Conservation (phyloP, 2,797 vertebrate species). For the Oryzias dopingdopingensis region DNA sequence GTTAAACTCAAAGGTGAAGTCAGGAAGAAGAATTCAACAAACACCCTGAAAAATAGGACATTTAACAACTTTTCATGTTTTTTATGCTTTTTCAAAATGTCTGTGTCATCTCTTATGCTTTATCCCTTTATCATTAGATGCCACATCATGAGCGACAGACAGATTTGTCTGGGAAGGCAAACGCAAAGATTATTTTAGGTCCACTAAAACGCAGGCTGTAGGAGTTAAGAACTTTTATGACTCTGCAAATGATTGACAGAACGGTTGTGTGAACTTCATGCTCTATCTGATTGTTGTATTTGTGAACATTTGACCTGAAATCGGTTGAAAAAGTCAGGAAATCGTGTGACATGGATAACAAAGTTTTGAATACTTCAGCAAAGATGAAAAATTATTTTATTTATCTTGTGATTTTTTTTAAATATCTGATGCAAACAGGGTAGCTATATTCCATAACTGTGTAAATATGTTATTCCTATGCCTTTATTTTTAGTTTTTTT, state of each 20-base stretch:
- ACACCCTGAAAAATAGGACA: no score
- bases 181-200: conserved; percentile 1
- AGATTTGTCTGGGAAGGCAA: conserved; percentile 35
- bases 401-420: no score
- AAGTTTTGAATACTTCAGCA: no score
- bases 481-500: no score
- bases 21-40: neutral
- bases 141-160: conserved; percentile 35
- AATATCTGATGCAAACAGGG: no score
- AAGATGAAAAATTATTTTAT: no score
- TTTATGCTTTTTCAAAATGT: no score
- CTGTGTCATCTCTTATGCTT: no score
- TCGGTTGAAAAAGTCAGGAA: conserved; percentile 7
- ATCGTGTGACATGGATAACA: neutral
- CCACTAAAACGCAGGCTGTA: conserved; percentile 14
- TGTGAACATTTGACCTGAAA: conserved; percentile 61
- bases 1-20: neutral
- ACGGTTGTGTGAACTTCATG: conserved; percentile 34
- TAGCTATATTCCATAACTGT: no score
- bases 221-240: conserved; percentile 39
- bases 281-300: conserved; percentile 46
- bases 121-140: conserved; percentile 15
- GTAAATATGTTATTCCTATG: no score
- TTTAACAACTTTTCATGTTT: no score
- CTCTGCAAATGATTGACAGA: conserved; percentile 60